Conservation (phyloP, 1,140 invertebrate species). For the Eulimnadia texana region DNA sequence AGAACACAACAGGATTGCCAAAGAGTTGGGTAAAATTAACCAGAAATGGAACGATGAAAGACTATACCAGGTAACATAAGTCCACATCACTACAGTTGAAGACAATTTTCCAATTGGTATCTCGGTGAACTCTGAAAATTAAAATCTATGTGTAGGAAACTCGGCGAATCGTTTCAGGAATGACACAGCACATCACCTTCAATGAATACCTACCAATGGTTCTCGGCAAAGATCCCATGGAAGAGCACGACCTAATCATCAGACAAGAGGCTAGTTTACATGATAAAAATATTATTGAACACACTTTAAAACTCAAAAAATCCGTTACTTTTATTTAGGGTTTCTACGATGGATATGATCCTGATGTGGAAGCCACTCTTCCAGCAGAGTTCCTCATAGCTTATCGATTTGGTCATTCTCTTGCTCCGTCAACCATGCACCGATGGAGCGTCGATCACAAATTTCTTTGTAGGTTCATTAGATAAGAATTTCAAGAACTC, state of each 20-base stretch:
- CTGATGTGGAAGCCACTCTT: constrained; percentile 23
- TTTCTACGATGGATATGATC: constrained; percentile 32
- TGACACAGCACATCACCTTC: constrained; percentile 40
- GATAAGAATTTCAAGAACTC: neutral
- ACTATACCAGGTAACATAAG: constrained; percentile 34
- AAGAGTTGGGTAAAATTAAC: constrained; percentile 30
- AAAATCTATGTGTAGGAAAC: constrained; percentile 32
- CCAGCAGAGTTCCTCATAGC: constrained; percentile 31
- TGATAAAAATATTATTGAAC: too few species aligned
- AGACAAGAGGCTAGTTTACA: too few species aligned
- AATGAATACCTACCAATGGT: constrained; percentile 41
- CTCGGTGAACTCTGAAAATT: neutral
- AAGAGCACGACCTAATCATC: constrained; percentile 24
- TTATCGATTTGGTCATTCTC: constrained; percentile 39
- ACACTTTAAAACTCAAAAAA: too few species aligned
- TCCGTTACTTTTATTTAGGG: constrained; percentile 26
- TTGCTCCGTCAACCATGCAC: constrained; percentile 34
- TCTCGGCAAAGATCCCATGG: constrained; percentile 34
- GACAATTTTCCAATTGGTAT: neutral
- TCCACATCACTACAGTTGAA: neutral
- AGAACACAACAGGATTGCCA: constrained; percentile 36
- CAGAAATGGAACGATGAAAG: constrained; percentile 39
- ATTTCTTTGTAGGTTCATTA: too few species aligned
- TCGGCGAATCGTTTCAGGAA: constrained; percentile 35
- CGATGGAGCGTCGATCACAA: constrained; percentile 36